Conservation (phyloP, 2,888 invertebrate genomes). For the Lepidochrysops patricia region DNA sequence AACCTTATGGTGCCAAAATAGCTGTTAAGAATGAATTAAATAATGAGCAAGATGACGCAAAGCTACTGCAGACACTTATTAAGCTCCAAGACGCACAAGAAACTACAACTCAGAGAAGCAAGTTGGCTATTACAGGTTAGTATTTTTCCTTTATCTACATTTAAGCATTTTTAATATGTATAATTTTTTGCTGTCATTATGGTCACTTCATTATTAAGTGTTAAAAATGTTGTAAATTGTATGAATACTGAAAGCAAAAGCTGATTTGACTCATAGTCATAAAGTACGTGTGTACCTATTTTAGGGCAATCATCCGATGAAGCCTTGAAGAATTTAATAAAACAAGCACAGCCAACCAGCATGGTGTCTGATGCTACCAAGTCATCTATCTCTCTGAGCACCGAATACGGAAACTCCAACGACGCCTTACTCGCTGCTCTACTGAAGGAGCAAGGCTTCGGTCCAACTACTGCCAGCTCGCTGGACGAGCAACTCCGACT, state of each 20-base stretch:
- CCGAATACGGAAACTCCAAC: constrained; percentile 76
- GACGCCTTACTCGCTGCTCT: constrained; percentile 81
- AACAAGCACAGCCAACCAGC: constrained; percentile 44
- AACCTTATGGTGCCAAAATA: constrained; percentile 55
- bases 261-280: neutral
- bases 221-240: too few species aligned
- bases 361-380: constrained; percentile 62
- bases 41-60: constrained; percentile 56
- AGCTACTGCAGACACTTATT: constrained; percentile 65
- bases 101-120: constrained; percentile 54
- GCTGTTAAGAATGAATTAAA: constrained; percentile 53
- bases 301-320: constrained; percentile 63
- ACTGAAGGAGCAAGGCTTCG: constrained; percentile 82
- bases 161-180: neutral
- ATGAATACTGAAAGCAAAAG: too few species aligned
- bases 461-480: constrained; percentile 79
- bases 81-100: constrained; percentile 63
- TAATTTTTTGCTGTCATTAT: too few species aligned
- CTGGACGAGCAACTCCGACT: constrained; percentile 74
- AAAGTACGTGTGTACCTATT: constrained; percentile 24
- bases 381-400: constrained; percentile 59
- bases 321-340: constrained; percentile 54
- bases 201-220: too few species aligned
- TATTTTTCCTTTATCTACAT: neutral
- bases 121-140: constrained; percentile 58